Conservation (phyloP, 1,140 invertebrate species). For the Globodera ellingtonae region DNA sequence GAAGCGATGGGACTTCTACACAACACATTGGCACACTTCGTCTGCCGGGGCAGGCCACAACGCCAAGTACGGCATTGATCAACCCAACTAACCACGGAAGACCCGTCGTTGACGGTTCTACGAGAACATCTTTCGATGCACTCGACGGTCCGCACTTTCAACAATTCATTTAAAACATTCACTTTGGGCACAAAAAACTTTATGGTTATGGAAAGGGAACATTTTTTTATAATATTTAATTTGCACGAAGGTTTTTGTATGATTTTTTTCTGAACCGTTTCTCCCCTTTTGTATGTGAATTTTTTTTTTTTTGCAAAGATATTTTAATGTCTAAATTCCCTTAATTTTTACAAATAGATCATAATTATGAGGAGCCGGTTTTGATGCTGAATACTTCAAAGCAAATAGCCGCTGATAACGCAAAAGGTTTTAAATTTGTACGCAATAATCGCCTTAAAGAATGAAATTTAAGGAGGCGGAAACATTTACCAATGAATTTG, state of each 20-base stretch:
- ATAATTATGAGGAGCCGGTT: constrained; percentile 23
- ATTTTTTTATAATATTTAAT: no score
- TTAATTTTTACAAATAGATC: constrained; percentile 9
- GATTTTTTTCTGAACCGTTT: constrained; percentile 1
- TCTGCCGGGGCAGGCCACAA: background rate
- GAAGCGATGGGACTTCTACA: background rate
- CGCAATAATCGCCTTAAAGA: background rate
- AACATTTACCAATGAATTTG: constrained; percentile 1
- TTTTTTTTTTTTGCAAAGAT: background rate
- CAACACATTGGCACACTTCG: constrained; percentile 3
- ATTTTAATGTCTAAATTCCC: constrained; percentile 7
- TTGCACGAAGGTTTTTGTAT: no score
- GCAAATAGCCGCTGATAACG: background rate
- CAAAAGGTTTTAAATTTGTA: background rate
- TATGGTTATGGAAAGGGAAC: no score
- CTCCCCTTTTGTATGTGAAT: background rate
- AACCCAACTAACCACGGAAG: background rate
- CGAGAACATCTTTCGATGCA: background rate
- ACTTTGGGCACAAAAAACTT: no score
- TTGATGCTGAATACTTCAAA: constrained; percentile 11
- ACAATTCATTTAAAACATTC: background rate
- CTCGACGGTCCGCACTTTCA: background rate
- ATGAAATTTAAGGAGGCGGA: background rate
- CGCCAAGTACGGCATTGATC: constrained; percentile 2
- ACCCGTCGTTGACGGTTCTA: background rate